Evolutionary conservation across 2,888 invertebrate genomes (phyloP), one percentile per base, ranked within the genome.

Genomic region (Linnaemya tessellans): DNA sequence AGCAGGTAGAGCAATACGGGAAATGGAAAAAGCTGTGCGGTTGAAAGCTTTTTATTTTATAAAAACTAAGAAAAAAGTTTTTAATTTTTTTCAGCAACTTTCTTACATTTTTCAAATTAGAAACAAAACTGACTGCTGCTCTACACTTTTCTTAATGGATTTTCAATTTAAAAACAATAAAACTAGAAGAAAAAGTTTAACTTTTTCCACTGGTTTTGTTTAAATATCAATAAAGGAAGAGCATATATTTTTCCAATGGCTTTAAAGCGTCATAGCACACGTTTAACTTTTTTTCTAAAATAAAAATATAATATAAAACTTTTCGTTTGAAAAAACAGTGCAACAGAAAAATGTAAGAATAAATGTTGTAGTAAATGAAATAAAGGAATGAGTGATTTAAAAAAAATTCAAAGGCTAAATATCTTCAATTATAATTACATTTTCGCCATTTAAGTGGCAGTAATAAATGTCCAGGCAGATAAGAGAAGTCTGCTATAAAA

Each of bases 91-190:
- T 56, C 46, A 35, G 49, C 18, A 46, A 60, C 51, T 58, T 51
- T 15, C 18, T 49, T 18, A 7, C n/a, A 68, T 25, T 9, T 25
- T 9, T n/a, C 15, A 62, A n/a, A 11, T 22, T 35, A 67, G 22
- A 58, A 38, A 35, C 46, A 51, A 58, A 58, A 67, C 4, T 67
- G 22, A 30, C 18, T 58, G 22, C 15, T 58, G 22, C 15, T 46
- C 41, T 43, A 65, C 11, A 74, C 71, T 38, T 70, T 79, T 77
- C 60, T 73, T 86, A 84, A 86, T 80, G 82, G 73, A 77, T 80
- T 86, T 86, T 84, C 80, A 67, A 78, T 62, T 65, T 71, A 80
- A 58, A 46, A 56, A 71, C 25, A 77, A 70, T 56, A 62, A 35
- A 65, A 62, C 0, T n/a, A 65, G 54, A 77, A 67, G 65, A 49